These are phyloP conservation scores for Nebria salina DNA, from an alignment of 2,888 invertebrate species.

Conservation along the genomic window DNA sequence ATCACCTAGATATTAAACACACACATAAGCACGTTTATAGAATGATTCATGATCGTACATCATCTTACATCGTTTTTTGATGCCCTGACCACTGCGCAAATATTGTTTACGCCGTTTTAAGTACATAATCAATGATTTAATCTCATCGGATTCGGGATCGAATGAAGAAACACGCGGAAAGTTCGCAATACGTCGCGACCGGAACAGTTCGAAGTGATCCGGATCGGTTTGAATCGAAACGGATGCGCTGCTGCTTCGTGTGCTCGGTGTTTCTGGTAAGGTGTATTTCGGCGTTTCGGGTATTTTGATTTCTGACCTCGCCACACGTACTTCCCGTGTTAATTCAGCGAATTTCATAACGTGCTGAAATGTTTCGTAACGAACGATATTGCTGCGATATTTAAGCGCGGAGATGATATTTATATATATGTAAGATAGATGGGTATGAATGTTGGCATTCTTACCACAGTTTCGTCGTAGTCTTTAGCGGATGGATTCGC, in stretches of 20 bases:
- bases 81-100: background rate
- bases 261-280: slow-evolving; percentile 50
- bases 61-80: background rate
- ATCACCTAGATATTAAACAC: slow-evolving; percentile 17
- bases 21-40: background rate
- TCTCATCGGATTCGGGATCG: slow-evolving; percentile 26
- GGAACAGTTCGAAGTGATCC: background rate
- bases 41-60: no score
- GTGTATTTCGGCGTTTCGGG: slow-evolving; percentile 65
- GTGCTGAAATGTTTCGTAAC: slow-evolving; percentile 65
- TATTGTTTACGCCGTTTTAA: slow-evolving; percentile 23
- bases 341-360: slow-evolving; percentile 98
- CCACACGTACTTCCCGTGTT: slow-evolving; percentile 92
- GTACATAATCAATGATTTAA: slow-evolving; percentile 25
- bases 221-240: background rate
- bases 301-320: slow-evolving; percentile 70
- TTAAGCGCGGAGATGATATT: no score
- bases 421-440: no score
- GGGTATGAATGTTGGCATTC: background rate
- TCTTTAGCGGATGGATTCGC: slow-evolving; percentile 93
- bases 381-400: no score
- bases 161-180: background rate
- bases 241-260: background rate
- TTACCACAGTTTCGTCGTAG: slow-evolving; percentile 87
- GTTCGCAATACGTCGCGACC: slow-evolving; percentile 2